Conservation (phyloP, 1,140 invertebrate species). For the Himalopsyche phryganea region DNA sequence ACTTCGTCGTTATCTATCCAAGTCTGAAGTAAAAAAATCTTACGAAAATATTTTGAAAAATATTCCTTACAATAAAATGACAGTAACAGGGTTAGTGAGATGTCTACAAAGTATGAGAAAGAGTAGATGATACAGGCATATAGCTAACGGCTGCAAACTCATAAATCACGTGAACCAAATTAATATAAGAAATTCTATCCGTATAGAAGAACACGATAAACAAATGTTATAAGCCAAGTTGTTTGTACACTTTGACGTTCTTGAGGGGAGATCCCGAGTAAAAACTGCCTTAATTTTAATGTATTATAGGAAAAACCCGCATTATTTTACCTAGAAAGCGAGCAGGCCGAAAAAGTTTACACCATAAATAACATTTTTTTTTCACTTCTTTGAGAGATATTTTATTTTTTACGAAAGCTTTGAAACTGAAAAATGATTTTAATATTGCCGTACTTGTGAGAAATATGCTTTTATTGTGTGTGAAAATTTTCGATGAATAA, state of each 20-base stretch:
- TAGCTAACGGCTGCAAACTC: not conserved
- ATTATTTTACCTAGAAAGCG: slow-evolving; percentile 20
- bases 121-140: slow-evolving; percentile 1
- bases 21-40: too few relatives aligned
- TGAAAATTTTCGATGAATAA: slow-evolving; percentile 2
- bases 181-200: slow-evolving; percentile 30
- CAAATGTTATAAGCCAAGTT: slow-evolving; percentile 30
- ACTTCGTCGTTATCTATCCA: too few relatives aligned
- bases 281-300: slow-evolving; percentile 28
- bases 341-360: slow-evolving; percentile 20
- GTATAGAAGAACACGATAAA: slow-evolving; percentile 25
- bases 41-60: too few relatives aligned
- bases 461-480: slow-evolving; percentile 2
- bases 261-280: slow-evolving; percentile 7
- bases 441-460: slow-evolving; percentile 11
- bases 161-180: slow-evolving; percentile 29
- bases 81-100: not conserved
- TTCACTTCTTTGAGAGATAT: not conserved
- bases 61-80: too few relatives aligned
- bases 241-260: slow-evolving; percentile 22
- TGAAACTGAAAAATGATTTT: slow-evolving; percentile 20
- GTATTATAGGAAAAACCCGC: slow-evolving; percentile 18
- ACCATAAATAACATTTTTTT: slow-evolving; percentile 26
- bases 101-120: not conserved
- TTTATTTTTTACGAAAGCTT: slow-evolving; percentile 10